These are phyloP conservation scores for Aspiorhynchus laticeps DNA, from an alignment of 2,113 vertebrate genomes.

Conservation along the genomic window DNA sequence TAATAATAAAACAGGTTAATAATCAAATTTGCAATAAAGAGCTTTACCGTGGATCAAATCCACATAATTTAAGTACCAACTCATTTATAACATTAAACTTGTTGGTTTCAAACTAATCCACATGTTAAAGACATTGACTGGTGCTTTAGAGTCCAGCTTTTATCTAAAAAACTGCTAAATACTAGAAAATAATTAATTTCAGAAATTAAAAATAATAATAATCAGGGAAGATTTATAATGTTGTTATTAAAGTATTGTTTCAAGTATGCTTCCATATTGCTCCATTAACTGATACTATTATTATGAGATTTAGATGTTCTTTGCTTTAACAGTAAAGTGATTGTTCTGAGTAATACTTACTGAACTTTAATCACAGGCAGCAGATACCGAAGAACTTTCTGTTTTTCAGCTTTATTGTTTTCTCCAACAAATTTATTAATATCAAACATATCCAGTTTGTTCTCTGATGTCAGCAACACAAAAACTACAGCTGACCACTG, in stretches of 20 bases:
- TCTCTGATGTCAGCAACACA: too few relatives aligned
- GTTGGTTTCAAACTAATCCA: neutral
- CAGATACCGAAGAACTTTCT: neutral
- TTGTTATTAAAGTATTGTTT: neutral
- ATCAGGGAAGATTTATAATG: neutral
- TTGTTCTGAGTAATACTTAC: neutral
- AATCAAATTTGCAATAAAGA: too few relatives aligned
- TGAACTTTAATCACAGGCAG: neutral
- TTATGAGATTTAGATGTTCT: neutral
- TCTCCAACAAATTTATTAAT: too few relatives aligned
- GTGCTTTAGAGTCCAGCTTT: neutral
- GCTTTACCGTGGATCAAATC: too few relatives aligned
- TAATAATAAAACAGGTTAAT: too few relatives aligned
- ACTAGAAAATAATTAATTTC: neutral
- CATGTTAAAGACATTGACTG: neutral
- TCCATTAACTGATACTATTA: neutral
- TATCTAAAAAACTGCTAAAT: neutral
- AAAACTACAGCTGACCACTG: too few relatives aligned
- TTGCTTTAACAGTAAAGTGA: neutral
- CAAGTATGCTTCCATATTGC: neutral
- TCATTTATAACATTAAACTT: neutral
- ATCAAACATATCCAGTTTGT: too few relatives aligned
- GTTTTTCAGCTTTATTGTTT: too few relatives aligned
- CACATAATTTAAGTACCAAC: neutral
- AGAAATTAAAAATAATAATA: neutral